Evolutionary conservation across 2,113 vertebrate genomes (phyloP).

Genomic region (Seriola dumerili): DNA sequence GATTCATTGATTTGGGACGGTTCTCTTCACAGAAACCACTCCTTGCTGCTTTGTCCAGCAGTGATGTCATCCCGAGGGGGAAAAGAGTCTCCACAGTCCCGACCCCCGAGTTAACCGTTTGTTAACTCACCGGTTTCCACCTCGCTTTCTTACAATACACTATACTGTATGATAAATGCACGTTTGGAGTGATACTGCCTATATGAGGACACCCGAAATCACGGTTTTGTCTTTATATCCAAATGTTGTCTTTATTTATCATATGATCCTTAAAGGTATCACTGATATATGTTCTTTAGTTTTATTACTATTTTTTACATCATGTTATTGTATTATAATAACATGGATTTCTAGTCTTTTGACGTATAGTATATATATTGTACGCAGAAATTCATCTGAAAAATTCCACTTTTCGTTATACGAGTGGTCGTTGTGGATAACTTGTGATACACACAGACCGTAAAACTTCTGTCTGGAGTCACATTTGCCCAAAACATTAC

Average conservation of each 20-base stretch:
- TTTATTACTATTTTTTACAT: no score
- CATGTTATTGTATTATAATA: no score
- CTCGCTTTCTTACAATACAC: neutral
- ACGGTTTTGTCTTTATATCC: neutral
- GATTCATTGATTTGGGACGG: constrained; percentile 70
- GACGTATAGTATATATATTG: no score
- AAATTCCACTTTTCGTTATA: no score
- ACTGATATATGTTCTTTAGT: neutral
- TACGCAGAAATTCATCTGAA: no score
- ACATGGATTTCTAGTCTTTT: no score
- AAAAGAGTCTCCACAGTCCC: constrained; percentile 1
- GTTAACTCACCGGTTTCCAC: neutral
- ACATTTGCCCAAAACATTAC: constrained; percentile 14
- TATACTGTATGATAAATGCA: neutral
- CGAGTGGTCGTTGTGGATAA: neutral
- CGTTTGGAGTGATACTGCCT: no score
- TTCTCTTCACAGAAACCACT: constrained; percentile 74
- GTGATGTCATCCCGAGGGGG: constrained; percentile 74
- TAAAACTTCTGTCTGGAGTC: constrained; percentile 7
- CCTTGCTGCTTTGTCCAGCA: constrained; percentile 81
- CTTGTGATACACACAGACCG: neutral
- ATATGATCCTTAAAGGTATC: no score
- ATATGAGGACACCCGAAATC: no score
- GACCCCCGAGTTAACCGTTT: constrained; percentile 70
- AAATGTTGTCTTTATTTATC: neutral